These are phyloP conservation scores for Miichthys miiuy DNA, from an alignment of 2,797 vertebrate species.

Conservation along the genomic window DNA sequence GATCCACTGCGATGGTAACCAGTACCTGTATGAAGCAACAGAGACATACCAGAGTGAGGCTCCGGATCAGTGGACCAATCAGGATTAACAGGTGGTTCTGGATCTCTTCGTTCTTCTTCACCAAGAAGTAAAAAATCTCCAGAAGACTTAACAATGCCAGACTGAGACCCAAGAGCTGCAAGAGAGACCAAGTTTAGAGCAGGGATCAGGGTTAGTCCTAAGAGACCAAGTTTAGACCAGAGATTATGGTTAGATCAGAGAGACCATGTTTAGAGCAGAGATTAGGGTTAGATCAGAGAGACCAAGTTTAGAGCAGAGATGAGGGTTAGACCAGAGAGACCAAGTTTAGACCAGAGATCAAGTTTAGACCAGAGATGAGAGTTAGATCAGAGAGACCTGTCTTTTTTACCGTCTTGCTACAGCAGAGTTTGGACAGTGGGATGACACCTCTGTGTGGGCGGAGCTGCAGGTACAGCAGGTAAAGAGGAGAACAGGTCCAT, in stretches of 20 bases:
- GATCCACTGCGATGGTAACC: not conserved
- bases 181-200: not conserved
- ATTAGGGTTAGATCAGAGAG: not conserved
- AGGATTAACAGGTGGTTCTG: constrained; percentile 74
- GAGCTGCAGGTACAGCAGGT: constrained; percentile 85
- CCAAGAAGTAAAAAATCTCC: constrained; percentile 77
- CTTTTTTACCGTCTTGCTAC: constrained; percentile 87
- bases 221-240: not conserved
- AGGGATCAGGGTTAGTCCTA: not conserved
- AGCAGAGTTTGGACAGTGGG: constrained; percentile 89
- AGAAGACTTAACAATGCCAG: constrained; percentile 75
- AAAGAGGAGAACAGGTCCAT: constrained; percentile 89
- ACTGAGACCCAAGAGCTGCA: constrained; percentile 72
- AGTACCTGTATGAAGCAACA: not conserved
- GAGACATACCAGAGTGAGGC: constrained; percentile 84
- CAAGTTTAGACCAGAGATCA: too few relatives aligned
- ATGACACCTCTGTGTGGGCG: constrained; percentile 87
- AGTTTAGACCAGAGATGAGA: not conserved
- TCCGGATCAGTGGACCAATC: constrained; percentile 83
- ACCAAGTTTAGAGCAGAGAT: not conserved
- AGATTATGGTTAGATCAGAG: not conserved
- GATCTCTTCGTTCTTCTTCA: constrained; percentile 64
- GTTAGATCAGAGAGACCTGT: not conserved
- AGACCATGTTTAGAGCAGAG: not conserved
- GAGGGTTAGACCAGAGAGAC: not conserved